Evolutionary conservation across 2,113 vertebrate genomes (phyloP).

Genomic region (Menidia beryllina): DNA sequence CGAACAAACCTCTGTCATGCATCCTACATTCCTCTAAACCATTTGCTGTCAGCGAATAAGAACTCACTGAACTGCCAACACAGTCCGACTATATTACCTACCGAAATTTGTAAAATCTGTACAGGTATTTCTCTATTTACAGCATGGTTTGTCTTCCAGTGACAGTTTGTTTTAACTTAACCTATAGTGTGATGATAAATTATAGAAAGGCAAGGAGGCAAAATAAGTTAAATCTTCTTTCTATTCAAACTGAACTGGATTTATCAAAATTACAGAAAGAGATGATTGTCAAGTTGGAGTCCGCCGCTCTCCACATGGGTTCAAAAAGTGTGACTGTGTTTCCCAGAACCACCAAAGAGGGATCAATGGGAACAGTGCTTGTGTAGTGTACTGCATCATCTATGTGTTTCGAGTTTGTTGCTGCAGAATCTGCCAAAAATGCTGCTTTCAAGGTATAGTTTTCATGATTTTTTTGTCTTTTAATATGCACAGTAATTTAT

Average conservation of each 20-base stretch:
- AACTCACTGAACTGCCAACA: conserved; percentile 48
- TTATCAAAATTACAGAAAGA: too few relatives aligned
- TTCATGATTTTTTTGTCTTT: neutral
- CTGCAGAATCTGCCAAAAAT: conserved; percentile 22
- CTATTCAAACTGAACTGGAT: neutral
- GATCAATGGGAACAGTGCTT: conserved; percentile 21
- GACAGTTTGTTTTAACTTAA: conserved; percentile 22
- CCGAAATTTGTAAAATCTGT: conserved; percentile 42
- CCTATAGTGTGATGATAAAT: conserved; percentile 19
- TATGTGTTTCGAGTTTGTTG: neutral
- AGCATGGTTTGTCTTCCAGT: conserved; percentile 72
- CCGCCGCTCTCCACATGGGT: neutral
- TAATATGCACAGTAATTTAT: neutral
- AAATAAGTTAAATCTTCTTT: conserved; percentile 11
- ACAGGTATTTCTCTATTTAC: conserved; percentile 46
- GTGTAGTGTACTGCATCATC: conserved; percentile 15
- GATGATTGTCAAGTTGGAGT: neutral
- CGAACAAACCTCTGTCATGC: conserved; percentile 32
- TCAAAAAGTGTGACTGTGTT: neutral
- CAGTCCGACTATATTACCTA: conserved; percentile 17
- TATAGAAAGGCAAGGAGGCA: neutral
- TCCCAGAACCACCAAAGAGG: conserved; percentile 43
- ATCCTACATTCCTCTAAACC: conserved; percentile 23
- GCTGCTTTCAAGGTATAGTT: conserved; percentile 9
- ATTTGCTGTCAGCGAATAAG: conserved; percentile 1